Percentiles rank a stretch among this genome's conserved stretches.
Evolutionary conservation across 2,888 invertebrate genomes (phyloP).

Genomic region (Gisinianus flammeolus): DNA sequence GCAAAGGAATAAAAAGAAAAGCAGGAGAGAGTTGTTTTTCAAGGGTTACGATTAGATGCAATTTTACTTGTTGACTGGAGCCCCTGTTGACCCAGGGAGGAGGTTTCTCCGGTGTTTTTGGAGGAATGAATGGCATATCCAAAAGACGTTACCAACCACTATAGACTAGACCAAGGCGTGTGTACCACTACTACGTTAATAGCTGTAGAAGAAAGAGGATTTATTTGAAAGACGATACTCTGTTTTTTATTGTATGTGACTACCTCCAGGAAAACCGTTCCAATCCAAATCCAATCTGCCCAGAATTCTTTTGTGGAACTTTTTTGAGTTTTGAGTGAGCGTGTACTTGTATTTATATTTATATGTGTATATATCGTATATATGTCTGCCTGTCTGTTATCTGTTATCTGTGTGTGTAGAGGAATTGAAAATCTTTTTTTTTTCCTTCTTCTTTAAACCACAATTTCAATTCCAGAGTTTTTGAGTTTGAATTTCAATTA

Average conservation of each 20-base stretch:
- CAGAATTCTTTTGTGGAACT: too few relatives aligned
- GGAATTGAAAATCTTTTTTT: neutral
- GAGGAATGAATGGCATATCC: slow-evolving; percentile 54
- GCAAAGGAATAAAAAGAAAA: slow-evolving; percentile 1
- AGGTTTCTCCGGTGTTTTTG: slow-evolving; percentile 49
- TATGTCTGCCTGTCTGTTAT: too few relatives aligned
- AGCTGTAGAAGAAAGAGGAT: slow-evolving; percentile 30
- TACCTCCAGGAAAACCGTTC: slow-evolving; percentile 20
- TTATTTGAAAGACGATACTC: slow-evolving; percentile 27
- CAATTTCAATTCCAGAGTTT: too few relatives aligned
- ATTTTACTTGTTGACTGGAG: slow-evolving; percentile 56
- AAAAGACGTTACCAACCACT: slow-evolving; percentile 20
- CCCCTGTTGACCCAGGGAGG: slow-evolving; percentile 56
- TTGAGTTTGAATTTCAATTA: too few relatives aligned
- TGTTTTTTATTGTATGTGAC: slow-evolving; percentile 25
- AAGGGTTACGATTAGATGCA: slow-evolving; percentile 38
- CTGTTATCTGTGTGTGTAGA: neutral
- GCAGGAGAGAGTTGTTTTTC: slow-evolving; percentile 3
- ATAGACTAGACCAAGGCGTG: slow-evolving; percentile 33
- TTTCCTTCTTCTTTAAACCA: too few relatives aligned
- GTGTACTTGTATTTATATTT: too few relatives aligned
- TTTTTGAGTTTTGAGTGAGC: too few relatives aligned
- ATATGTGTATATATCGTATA: too few relatives aligned
- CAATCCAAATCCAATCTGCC: neutral
- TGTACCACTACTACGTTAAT: slow-evolving; percentile 42